Percentiles rank a stretch among this genome's conserved stretches.
These are phyloP conservation scores for Entomyzon cyanotis DNA, from an alignment of 2,113 vertebrate genomes.

Conservation along the genomic window DNA sequence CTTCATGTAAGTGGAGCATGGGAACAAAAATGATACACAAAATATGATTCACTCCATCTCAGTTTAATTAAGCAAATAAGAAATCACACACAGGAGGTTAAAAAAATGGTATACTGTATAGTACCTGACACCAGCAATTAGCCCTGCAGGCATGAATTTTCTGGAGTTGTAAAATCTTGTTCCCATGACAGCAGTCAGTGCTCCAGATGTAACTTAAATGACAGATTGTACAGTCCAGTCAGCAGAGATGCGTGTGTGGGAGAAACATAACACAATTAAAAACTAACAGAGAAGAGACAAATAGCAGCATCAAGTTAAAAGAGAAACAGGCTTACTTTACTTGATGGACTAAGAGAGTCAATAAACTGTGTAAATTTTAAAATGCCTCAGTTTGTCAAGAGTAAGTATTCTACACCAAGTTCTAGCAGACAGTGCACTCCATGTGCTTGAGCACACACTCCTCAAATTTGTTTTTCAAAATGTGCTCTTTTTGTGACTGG, in stretches of 20 bases:
- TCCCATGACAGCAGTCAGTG: conserved; percentile 88
- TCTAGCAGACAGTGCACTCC: background rate
- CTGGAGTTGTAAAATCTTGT: conserved; percentile 90
- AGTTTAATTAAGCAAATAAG: background rate
- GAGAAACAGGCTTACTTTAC: background rate
- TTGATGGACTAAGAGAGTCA: background rate
- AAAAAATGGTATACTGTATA: background rate
- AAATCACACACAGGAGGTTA: background rate
- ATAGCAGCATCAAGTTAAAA: background rate
- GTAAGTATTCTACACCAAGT: background rate
- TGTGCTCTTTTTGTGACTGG: background rate
- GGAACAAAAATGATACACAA: background rate
- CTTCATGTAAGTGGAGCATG: background rate
- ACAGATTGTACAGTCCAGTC: conserved; percentile 5
- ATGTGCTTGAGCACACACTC: background rate
- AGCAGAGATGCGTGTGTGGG: background rate
- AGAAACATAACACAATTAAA: background rate
- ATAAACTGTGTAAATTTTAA: background rate
- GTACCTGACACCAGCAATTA: conserved; percentile 92
- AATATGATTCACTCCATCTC: background rate
- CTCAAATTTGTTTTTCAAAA: background rate
- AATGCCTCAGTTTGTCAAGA: background rate
- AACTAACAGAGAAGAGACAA: background rate
- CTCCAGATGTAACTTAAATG: conserved; percentile 84
- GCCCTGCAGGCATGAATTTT: conserved; percentile 94